These are phyloP conservation scores for Heliconius hermathena DNA, from an alignment of 1,140 invertebrate species.

Conservation along the genomic window DNA sequence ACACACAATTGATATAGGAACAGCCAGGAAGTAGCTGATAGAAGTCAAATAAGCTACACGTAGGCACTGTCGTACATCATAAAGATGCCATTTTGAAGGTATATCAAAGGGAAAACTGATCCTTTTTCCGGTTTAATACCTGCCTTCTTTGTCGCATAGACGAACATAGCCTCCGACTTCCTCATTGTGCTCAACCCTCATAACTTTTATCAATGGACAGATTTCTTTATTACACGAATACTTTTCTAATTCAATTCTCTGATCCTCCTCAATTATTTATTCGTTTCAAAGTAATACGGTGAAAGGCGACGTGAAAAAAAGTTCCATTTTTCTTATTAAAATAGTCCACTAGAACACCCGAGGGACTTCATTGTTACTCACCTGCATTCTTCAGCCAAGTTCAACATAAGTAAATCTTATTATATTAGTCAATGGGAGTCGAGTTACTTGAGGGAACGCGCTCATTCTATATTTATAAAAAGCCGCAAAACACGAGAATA, in stretches of 20 bases:
- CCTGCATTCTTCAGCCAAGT: conserved; percentile 70
- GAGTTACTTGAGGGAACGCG: conserved; percentile 65
- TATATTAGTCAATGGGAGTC: conserved; percentile 71
- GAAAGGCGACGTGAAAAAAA: conserved; percentile 54
- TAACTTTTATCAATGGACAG: conserved; percentile 72
- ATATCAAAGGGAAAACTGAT: conserved; percentile 77
- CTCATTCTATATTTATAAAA: conserved; percentile 69
- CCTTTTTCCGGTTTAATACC: conserved; percentile 72
- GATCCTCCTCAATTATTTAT: conserved; percentile 76
- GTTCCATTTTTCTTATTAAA: conserved; percentile 78
- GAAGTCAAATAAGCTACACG: conserved; percentile 9
- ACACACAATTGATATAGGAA: too few species aligned
- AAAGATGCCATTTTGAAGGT: conserved; percentile 60
- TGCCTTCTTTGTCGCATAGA: conserved; percentile 62
- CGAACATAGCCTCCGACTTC: conserved; percentile 52
- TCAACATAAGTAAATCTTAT: conserved; percentile 76
- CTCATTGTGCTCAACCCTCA: conserved; percentile 65
- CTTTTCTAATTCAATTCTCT: conserved; percentile 78
- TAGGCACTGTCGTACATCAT: conserved; percentile 9
- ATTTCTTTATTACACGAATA: conserved; percentile 77
- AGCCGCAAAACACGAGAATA: conserved; percentile 40
- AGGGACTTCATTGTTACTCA: conserved; percentile 73
- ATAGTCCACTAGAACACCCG: conserved; percentile 65
- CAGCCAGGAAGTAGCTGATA: neutral
- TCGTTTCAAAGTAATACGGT: conserved; percentile 74